Conservation (phyloP, 2,888 invertebrate genomes). For the Xestia ashworthii region DNA sequence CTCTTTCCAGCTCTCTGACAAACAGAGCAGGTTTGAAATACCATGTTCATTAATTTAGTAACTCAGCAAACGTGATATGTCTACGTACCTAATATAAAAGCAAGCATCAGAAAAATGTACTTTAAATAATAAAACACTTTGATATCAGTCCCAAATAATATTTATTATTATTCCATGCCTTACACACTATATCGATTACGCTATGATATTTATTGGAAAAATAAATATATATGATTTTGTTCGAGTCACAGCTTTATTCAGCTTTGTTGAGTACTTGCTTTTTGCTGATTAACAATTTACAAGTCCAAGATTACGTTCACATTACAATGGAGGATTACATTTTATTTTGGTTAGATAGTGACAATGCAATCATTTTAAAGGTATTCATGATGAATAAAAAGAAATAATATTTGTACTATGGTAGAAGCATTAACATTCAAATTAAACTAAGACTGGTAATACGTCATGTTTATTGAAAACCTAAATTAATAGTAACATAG, state of each 20-base stretch:
- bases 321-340: slow-evolving; percentile 27
- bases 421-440: not conserved
- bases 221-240: slow-evolving; percentile 84
- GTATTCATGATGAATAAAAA: not conserved
- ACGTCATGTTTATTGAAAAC: slow-evolving; percentile 5
- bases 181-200: slow-evolving; percentile 76
- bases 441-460: not conserved
- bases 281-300: slow-evolving; percentile 62
- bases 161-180: slow-evolving; percentile 77
- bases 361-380: not conserved
- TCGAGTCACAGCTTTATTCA: slow-evolving; percentile 79
- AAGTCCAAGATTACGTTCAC: slow-evolving; percentile 52
- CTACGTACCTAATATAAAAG: not conserved
- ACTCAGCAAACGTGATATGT: too few species aligned
- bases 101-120: not conserved
- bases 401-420: not conserved
- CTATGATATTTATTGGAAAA: slow-evolving; percentile 85
- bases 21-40: not conserved
- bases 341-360: not conserved
- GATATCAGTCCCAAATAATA: slow-evolving; percentile 80
- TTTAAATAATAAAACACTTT: slow-evolving; percentile 61
- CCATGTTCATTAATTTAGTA: not conserved
- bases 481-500: not conserved
- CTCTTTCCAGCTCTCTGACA: too few species aligned
- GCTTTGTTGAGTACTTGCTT: slow-evolving; percentile 77